Percentiles rank a stretch among this genome's conserved stretches.
These are phyloP conservation scores for Polypterus senegalus DNA, from an alignment of 2,113 vertebrate genomes.

Conservation along the genomic window DNA sequence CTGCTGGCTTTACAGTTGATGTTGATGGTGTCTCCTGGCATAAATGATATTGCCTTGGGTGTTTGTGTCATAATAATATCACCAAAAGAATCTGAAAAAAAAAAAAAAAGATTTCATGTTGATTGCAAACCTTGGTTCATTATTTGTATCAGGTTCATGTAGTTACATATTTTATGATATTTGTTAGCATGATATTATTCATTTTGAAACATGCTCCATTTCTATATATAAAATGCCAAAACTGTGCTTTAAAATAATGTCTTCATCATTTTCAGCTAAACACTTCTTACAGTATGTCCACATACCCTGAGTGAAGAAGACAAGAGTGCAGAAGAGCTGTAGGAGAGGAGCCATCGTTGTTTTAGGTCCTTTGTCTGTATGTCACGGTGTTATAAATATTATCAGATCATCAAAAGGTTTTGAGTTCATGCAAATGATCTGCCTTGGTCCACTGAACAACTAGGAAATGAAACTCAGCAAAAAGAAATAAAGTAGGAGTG, in stretches of 20 bases:
- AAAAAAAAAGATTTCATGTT: not conserved
- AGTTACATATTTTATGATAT: no score
- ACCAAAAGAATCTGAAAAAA: constrained; percentile 24
- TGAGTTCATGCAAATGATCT: constrained; percentile 17
- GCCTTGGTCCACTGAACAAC: not conserved
- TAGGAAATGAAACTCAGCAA: no score
- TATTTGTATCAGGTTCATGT: no score
- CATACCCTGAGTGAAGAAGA: constrained; percentile 21
- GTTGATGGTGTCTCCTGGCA: constrained; percentile 16
- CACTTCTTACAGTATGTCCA: not conserved
- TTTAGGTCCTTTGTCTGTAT: constrained; percentile 18
- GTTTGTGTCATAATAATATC: constrained; percentile 33
- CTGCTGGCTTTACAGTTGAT: constrained; percentile 22
- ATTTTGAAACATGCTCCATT: no score
- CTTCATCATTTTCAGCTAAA: no score
- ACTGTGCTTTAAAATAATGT: no score
- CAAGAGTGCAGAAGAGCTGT: constrained; percentile 22
- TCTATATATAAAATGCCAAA: no score
- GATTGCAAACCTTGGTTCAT: no score
- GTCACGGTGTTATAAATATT: constrained; percentile 20
- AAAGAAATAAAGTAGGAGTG: no score
- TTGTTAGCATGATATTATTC: no score
- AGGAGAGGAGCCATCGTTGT: constrained; percentile 25
- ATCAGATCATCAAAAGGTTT: constrained; percentile 25
- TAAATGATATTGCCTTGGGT: constrained; percentile 12